Evolutionary conservation across 2,888 invertebrate species (phyloP), one percentile per base, ranked within the genome.

Genomic region (Microctonus aethiopoides): DNA sequence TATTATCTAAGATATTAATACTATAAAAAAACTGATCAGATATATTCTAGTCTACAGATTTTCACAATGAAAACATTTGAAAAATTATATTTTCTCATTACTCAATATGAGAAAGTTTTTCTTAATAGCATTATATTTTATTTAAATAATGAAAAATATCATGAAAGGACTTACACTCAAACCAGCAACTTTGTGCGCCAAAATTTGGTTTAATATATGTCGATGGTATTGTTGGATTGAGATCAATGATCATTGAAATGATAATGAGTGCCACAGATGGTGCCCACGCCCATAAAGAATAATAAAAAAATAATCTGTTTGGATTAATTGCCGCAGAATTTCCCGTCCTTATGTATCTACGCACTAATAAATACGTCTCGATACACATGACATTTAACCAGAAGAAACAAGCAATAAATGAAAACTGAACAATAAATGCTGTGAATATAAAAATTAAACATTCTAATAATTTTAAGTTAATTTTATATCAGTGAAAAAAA

Each of bases 371-470:
- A 86, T 90, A 91, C 67, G 89, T 91, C 84, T 92, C 91, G 80
- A 91, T 90, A 82, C 91, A 91, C 89, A 92, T 89, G 57, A 91
- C 90, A 83, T 91, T 92, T 72, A 92, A 85, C 92, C 92, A 92
- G 87, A 91, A 91, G 86, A 91, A 92, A 79, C 91, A 90, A 46
- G 91, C 90, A 61, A 91, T 88, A 84, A 91, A 91, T 2, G 90
- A 90, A 80, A 91, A 90, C 82, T 92, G 91, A 78, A 91, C 91
- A 76, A 90, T 83, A 83, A 91, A 91, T 10, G 91, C 91, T 92
- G 89, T 76, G 89, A 90, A 75, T 24, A 29, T 83, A 7, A 39
- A 41, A 11, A 51, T 46, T 54, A 32, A n/a, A n/a, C n/a, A n/a
- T n/a, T n/a, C n/a, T n/a, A n/a, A n/a, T n/a, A n/a, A n/a, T n/a